Conservation (phyloP, 2,113 vertebrate genomes). For the Muscicapa adusta region DNA sequence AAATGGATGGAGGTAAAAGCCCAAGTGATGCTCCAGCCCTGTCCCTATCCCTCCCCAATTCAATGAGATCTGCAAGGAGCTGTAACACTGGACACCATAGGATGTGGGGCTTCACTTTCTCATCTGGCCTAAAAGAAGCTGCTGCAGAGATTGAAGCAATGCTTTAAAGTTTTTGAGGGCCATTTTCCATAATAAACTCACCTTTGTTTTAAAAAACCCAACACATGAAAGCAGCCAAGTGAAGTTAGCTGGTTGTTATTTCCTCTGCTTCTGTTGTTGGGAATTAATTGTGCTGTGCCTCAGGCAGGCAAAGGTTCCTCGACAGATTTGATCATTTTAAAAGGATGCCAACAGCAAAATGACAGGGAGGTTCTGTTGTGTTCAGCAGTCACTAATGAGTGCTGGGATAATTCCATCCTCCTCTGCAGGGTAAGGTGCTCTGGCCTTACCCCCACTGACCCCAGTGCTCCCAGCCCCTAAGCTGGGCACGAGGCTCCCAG, state of each 20-base stretch:
- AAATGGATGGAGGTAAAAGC: neutral
- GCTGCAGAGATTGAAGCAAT: neutral
- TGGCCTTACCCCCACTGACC: neutral
- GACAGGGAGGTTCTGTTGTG: neutral
- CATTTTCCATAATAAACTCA: neutral
- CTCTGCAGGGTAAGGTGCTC: neutral
- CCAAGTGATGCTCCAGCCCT: neutral
- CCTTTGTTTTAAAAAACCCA: neutral
- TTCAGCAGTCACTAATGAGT: neutral
- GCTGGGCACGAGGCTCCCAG: neutral
- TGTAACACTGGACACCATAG: neutral
- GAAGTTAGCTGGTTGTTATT: neutral
- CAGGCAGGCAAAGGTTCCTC: neutral
- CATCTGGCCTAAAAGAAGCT: neutral
- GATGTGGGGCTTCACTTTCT: neutral
- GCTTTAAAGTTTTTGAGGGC: neutral
- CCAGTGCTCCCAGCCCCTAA: neutral
- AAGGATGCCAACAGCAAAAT: neutral
- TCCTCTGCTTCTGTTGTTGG: neutral
- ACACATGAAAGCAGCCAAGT: neutral
- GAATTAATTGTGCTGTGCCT: constrained; percentile 3
- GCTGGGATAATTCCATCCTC: neutral
- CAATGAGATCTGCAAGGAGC: neutral
- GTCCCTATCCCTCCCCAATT: neutral
- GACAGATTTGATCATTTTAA: neutral